phyloP scores from a whole-genome alignment of 1,140 invertebrate species.

The Spodoptera frugiperda region DNA sequence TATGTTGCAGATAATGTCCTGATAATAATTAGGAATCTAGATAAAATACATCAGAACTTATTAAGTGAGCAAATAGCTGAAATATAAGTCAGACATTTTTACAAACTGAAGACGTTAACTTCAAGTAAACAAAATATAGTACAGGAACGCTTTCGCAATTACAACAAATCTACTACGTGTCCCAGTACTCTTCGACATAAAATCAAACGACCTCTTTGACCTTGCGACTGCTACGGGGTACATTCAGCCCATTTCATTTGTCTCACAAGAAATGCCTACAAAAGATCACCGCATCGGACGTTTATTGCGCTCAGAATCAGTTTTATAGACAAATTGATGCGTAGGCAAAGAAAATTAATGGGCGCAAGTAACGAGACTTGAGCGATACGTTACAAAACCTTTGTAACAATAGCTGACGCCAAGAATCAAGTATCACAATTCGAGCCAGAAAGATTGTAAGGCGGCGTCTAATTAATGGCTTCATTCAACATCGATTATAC shows the following conservation, averaged over 20 bases:
- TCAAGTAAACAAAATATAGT: slow-evolving; percentile 10
- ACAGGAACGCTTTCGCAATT: slow-evolving; percentile 10
- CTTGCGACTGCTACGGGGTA: slow-evolving; percentile 30
- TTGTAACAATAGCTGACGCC: slow-evolving; percentile 19
- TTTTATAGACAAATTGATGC: slow-evolving; percentile 55
- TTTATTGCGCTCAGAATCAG: slow-evolving; percentile 45
- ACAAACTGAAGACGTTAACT: not conserved
- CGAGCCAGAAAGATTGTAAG: slow-evolving; percentile 14
- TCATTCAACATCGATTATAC: slow-evolving; percentile 37
- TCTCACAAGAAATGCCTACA: slow-evolving; percentile 42
- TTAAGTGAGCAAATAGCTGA: not conserved
- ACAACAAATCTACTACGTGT: slow-evolving; percentile 28
- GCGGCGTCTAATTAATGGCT: slow-evolving; percentile 47
- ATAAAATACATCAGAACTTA: not conserved
- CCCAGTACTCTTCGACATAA: slow-evolving; percentile 44
- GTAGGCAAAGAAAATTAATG: slow-evolving; percentile 54
- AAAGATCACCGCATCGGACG: slow-evolving; percentile 47
- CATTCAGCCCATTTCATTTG: slow-evolving; percentile 42
- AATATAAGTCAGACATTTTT: not conserved
- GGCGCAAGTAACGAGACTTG: slow-evolving; percentile 39
- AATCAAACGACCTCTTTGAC: slow-evolving; percentile 44
- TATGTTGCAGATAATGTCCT: no score
- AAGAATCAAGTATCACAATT: slow-evolving; percentile 27
- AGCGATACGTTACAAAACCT: slow-evolving; percentile 40
- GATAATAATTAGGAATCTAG: not conserved